Conservation (phyloP, 1,140 invertebrate genomes). For the Babylonia areolata region DNA sequence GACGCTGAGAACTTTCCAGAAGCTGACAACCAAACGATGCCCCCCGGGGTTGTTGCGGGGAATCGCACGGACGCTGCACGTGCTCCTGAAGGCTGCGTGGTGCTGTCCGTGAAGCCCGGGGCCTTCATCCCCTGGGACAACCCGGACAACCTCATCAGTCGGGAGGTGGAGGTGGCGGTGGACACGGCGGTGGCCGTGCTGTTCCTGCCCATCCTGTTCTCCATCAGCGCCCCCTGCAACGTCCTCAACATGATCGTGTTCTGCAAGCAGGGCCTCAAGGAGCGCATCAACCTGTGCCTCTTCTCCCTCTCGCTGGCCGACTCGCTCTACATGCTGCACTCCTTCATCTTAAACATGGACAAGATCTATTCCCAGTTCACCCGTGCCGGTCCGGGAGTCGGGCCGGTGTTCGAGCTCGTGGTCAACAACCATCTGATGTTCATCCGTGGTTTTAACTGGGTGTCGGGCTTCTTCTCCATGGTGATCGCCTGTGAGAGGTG, state of each 20-base stretch:
- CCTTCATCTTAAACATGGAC: not conserved
- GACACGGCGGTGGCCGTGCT: not conserved
- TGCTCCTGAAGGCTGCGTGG: not conserved
- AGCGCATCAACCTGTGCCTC: constrained; percentile 28
- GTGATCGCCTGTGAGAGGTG: constrained; percentile 31
- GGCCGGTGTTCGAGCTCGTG: not conserved
- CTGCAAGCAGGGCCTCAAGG: not conserved
- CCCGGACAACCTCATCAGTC: constrained; percentile 20
- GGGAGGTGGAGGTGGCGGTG: not conserved
- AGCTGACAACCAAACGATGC: not conserved
- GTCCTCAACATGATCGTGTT: constrained; percentile 6
- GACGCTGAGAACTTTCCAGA: not conserved
- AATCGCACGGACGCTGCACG: not conserved
- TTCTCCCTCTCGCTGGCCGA: constrained; percentile 17
- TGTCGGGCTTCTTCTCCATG: constrained; percentile 6
- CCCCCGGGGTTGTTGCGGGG: not conserved
- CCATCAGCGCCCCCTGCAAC: constrained; percentile 2
- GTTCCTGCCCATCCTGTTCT: constrained; percentile 3
- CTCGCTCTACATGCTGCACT: not conserved
- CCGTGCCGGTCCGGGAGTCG: not conserved
- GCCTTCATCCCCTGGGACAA: constrained; percentile 5
- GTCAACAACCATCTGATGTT: constrained; percentile 13
- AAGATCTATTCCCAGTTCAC: not conserved
- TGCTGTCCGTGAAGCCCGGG: not conserved
- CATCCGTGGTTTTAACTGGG: constrained; percentile 7